Base-by-base conservation (phyloP, 2,113 vertebrate species). In the Monopterus albus region DNA sequence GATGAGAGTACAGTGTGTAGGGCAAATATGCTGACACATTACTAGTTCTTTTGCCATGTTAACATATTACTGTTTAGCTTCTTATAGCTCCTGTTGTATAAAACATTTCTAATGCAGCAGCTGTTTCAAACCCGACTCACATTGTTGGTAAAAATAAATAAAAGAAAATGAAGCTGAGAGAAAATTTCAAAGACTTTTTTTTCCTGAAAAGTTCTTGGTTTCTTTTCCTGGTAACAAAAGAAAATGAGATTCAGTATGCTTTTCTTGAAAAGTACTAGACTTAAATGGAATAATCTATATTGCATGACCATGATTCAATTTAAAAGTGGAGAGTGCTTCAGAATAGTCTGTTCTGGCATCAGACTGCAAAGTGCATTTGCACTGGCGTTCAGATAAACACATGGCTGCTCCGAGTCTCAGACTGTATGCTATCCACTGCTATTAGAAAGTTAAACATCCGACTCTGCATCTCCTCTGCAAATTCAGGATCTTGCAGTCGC, bases 391-490 rank as follows among this genome's bases (percentile, higher is more conserved):
- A 8, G 55, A 72, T 38, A 66, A 79, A 67, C 46, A 11, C 31
- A 52, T 55, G 74, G 72, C 64, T 46, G 35, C 76, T 13, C 43
- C 15, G 56, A 51, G 51, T 52, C 33, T 31, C 42, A 39, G 51
- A 15, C 52, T 45, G 45, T n/a, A n/a, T 62, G 63, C 72, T 36
- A 38, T 49, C 45, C 43, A 38, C 23, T 4, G 0, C 57, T 63
- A 63, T 79, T 70, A 79, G 61, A 63, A 82, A 83, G 84, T 86
- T 69, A 76, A 75, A 67, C 52, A 43, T 36, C 60, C 60, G 29
- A 71, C 15, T 63, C 72, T 46, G 35, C 42, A 73, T 66, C 23
- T 45, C 47, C 36, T 72, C 38, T 23, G 46, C 35, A 84, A 47
- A 82, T 62, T 38, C 21, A 43, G 52, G 65, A 66, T 72, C 66